Base-by-base conservation (phyloP, 2,888 invertebrate species). In the Polyommatus icarus region DNA sequence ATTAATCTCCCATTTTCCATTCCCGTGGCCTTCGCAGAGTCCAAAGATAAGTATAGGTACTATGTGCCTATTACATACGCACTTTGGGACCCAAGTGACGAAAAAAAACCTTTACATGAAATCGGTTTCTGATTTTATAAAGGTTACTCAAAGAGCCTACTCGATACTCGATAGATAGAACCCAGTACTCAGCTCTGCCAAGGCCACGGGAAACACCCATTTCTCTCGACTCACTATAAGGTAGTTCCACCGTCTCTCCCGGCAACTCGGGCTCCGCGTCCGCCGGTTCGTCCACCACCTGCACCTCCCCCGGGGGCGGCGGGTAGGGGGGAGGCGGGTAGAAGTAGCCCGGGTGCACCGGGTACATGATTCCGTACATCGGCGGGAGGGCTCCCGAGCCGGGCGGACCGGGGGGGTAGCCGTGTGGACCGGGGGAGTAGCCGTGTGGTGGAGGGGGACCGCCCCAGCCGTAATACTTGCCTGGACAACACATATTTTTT, bases 241-340 rank as follows among this genome's bases (percentile, higher is more conserved):
- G 94, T 80, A 94, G 87, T 85, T 93, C 93, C 85, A 94, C 94
- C 72, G 90, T 91, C 83, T 94, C 94, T 79, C 94, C 94, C 71
- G 93, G 91, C 80, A 93, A 88, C 85, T 90, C 89, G 7, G 94
- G 93, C 72, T 86, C 87, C 20, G 85, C 84, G 59, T 90, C 90
- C 75, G 83, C 84, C 57, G 87, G 87, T 79, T 86, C 82, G 72
- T 85, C 84, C 77, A 89, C 90, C 78, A 90, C 86, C 79, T 87
- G 85, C 79, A 89, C 86, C 71, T 82, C 81, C 7, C 84, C 86
- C 8, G 86, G 85, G 3, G 77, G 82, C 0, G 78, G 80, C 5
- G 81, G 83, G 61, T 85, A 86, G 12, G 86, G 85, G 29, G 88
- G 89, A 79, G 88, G 89, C 40, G 93, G 93, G 82, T 93, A 94